Percentiles rank a stretch among this genome's conserved stretches.
Evolutionary conservation across 2,113 vertebrate genomes (phyloP).

Genomic region (Istiophorus platypterus): DNA sequence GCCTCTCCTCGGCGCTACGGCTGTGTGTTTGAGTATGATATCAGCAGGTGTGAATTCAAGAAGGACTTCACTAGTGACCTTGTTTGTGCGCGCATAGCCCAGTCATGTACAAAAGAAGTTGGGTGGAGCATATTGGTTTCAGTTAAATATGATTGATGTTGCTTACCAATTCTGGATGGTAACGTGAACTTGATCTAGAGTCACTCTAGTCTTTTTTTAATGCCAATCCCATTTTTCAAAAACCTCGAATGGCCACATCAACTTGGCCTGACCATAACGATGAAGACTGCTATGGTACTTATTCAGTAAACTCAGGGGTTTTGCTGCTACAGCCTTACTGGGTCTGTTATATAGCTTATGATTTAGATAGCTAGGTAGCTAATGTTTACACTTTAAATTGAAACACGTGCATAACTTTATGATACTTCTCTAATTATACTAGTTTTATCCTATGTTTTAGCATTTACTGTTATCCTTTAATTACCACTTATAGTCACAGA

Average conservation of each 20-base stretch:
- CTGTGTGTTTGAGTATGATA: slow-evolving; percentile 58
- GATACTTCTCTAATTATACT: not conserved
- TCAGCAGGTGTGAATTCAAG: slow-evolving; percentile 43
- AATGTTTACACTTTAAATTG: not conserved
- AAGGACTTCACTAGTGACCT: slow-evolving; percentile 56
- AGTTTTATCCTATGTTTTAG: not conserved
- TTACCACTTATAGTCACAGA: not conserved
- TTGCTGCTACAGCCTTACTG: not conserved
- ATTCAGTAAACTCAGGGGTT: not conserved
- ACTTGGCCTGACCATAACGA: not conserved
- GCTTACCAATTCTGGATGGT: not conserved
- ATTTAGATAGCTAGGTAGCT: not conserved
- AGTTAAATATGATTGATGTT: slow-evolving; percentile 13
- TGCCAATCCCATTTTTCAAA: not conserved
- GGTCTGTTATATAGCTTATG: not conserved
- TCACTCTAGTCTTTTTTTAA: not conserved
- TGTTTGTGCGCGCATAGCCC: slow-evolving; percentile 61
- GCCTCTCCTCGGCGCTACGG: slow-evolving; percentile 6
- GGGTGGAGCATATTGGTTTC: slow-evolving; percentile 67
- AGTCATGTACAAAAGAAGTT: slow-evolving; percentile 20
- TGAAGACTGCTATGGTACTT: not conserved
- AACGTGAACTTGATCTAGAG: not conserved
- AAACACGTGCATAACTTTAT: not conserved
- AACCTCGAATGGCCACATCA: not conserved
- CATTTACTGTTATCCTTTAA: not conserved